These are phyloP conservation scores for Junonia oenone DNA, from an alignment of 2,888 invertebrate species.

Conservation along the genomic window DNA sequence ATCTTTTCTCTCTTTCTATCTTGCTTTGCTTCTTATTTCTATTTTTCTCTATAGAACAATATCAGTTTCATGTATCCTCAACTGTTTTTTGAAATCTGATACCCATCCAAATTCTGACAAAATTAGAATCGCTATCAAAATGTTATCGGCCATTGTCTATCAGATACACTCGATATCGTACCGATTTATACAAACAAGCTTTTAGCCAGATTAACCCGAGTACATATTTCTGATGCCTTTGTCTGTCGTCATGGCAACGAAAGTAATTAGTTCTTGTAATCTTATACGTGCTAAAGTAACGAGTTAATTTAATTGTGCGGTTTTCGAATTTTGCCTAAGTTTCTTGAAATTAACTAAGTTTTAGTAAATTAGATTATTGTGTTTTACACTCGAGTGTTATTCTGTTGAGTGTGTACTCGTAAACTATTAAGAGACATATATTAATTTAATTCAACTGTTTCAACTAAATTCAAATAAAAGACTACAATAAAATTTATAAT, in stretches of 20 bases:
- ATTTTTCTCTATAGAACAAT: too few species aligned
- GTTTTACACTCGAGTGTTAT: not conserved
- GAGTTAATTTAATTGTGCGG: not conserved
- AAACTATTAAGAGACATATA: too few species aligned
- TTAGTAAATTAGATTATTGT: not conserved
- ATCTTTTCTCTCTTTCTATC: too few species aligned
- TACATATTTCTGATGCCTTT: not conserved
- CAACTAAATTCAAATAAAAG: too few species aligned
- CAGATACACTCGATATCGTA: not conserved
- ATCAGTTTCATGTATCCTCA: too few species aligned
- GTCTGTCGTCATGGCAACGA: not conserved
- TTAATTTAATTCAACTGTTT: too few species aligned
- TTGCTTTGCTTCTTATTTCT: too few species aligned
- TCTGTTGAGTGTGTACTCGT: not conserved
- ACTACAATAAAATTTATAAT: too few species aligned
- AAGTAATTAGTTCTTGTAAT: not conserved
- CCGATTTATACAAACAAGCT: not conserved
- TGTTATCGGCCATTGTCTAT: not conserved
- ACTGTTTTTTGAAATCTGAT: not conserved
- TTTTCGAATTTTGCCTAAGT: not conserved
- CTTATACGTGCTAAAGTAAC: not conserved
- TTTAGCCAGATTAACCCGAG: not conserved
- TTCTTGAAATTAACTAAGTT: not conserved
- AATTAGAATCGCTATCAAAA: not conserved
- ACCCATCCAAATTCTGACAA: not conserved